Percentiles rank a stretch among this genome's conserved stretches.
These are phyloP conservation scores for Ramazzottius varieornatus DNA, from an alignment of 2,888 invertebrate species.

Conservation along the genomic window DNA sequence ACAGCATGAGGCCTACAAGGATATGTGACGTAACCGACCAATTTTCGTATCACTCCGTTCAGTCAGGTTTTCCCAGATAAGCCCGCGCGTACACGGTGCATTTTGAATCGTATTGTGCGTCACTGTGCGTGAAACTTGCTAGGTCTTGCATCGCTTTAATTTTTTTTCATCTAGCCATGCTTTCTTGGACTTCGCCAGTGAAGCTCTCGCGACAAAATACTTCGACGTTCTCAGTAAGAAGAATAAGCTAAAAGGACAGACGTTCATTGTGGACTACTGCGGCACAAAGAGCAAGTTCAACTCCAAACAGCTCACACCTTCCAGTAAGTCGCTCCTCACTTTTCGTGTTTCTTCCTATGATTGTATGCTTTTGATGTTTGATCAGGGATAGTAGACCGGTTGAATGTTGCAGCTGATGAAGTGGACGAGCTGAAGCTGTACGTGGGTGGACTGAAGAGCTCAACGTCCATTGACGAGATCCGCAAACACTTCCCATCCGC, in stretches of 20 bases:
- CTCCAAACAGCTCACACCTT: neutral
- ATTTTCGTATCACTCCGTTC: too few relatives aligned
- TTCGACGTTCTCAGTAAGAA: neutral
- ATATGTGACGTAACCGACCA: too few relatives aligned
- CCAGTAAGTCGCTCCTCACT: neutral
- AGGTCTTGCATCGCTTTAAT: too few relatives aligned
- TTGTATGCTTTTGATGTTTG: too few relatives aligned
- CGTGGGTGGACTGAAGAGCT: neutral
- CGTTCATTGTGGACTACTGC: slow-evolving; percentile 3
- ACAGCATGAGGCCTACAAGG: too few relatives aligned
- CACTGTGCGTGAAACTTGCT: too few relatives aligned
- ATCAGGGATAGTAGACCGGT: neutral
- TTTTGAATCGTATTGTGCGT: too few relatives aligned
- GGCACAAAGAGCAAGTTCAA: neutral
- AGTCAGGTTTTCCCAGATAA: too few relatives aligned
- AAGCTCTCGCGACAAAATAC: neutral
- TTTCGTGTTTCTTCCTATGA: neutral
- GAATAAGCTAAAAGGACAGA: neutral
- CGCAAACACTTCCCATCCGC: neutral
- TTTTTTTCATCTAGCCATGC: neutral
- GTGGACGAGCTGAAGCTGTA: neutral
- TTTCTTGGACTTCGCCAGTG: neutral
- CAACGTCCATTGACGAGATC: neutral
- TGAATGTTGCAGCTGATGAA: neutral
- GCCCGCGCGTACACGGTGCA: too few relatives aligned